phyloP scores from a whole-genome alignment of 2,888 invertebrate species.

The Synergus itoensis region DNA sequence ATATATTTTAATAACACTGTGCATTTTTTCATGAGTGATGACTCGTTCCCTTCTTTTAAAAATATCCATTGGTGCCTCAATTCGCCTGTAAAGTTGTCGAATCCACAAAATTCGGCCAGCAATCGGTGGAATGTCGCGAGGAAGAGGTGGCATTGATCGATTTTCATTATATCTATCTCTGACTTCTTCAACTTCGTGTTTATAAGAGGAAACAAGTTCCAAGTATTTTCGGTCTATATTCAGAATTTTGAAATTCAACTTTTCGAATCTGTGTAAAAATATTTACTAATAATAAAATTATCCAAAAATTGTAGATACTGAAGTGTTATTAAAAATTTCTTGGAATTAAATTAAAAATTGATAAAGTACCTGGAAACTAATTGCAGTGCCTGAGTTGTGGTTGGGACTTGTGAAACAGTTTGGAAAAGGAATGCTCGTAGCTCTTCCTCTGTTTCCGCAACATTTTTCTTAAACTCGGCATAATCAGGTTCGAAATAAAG shows the following conservation, averaged over 20 bases:
- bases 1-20: conserved; percentile 87
- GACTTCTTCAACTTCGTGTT: conserved; percentile 84
- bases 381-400: conserved; percentile 75
- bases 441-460: conserved; percentile 85
- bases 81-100: conserved; percentile 86
- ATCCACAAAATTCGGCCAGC: conserved; percentile 92
- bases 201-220: conserved; percentile 84
- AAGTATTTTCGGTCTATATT: conserved; percentile 87
- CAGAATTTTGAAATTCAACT: conserved; percentile 85
- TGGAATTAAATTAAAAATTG: no score
- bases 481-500: conserved; percentile 88
- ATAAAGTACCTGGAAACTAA: conserved; percentile 62
- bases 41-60: conserved; percentile 78
- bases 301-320: not conserved
- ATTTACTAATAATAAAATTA: not conserved
- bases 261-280: conserved; percentile 82
- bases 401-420: conserved; percentile 73
- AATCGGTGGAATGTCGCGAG: conserved; percentile 88
- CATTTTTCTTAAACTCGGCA: conserved; percentile 84
- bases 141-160: conserved; percentile 85
- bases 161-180: conserved; percentile 89
- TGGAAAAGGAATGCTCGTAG: conserved; percentile 86
- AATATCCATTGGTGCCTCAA: conserved; percentile 87
- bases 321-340: not conserved
- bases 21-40: conserved; percentile 83